phyloP scores from a whole-genome alignment of 2,888 invertebrate genomes.

The Thereva nobilitata region DNA sequence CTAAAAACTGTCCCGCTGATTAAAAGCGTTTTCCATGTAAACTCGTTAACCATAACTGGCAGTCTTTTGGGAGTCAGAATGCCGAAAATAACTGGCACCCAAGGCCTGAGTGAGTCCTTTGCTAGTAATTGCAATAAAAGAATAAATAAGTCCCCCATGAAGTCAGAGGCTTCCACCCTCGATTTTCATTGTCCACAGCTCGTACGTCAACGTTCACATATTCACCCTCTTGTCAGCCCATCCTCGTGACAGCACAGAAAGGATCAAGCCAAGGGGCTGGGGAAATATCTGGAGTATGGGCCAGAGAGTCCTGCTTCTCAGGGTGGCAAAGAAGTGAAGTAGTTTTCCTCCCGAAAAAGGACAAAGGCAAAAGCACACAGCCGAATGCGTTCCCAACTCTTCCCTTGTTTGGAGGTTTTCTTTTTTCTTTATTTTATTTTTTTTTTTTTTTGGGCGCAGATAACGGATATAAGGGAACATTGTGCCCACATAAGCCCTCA shows the following conservation, averaged over 20 bases:
- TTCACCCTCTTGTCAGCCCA: constrained; percentile 5
- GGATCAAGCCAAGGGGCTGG: neutral
- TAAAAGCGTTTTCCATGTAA: no score
- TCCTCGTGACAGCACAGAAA: neutral
- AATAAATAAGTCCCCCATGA: constrained; percentile 34
- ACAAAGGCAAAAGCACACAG: constrained; percentile 25
- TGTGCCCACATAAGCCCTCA: constrained; percentile 26
- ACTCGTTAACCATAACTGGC: constrained; percentile 8
- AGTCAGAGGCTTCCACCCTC: constrained; percentile 24
- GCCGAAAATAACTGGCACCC: constrained; percentile 21
- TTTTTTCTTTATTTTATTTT: no score
- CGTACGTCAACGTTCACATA: constrained; percentile 35
- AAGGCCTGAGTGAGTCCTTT: constrained; percentile 13
- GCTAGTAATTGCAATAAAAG: constrained; percentile 30
- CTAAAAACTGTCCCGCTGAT: no score
- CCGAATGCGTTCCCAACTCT: constrained; percentile 30
- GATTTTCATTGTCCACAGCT: constrained; percentile 31
- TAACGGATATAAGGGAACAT: constrained; percentile 32
- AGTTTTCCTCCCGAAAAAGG: constrained; percentile 34
- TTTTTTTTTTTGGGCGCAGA: constrained; percentile 32
- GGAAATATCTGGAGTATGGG: constrained; percentile 17
- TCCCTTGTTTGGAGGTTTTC: constrained; percentile 3
- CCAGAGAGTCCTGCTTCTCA: constrained; percentile 28
- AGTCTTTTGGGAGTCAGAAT: constrained; percentile 16
- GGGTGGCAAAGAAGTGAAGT: constrained; percentile 2